These are phyloP conservation scores for Venturia canescens DNA, from an alignment of 1,140 invertebrate genomes.

Conservation along the genomic window DNA sequence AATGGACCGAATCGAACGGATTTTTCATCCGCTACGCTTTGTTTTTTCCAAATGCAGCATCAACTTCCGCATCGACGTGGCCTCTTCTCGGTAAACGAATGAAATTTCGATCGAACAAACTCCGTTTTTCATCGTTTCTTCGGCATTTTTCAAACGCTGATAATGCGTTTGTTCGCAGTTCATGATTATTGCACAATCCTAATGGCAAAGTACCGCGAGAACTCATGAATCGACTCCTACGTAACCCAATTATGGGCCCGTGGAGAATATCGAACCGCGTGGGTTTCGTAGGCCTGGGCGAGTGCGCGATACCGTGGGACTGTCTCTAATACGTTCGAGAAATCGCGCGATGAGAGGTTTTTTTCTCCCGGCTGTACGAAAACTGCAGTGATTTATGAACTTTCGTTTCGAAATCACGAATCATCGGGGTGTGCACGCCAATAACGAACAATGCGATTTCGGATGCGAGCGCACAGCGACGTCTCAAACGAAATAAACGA, in stretches of 20 bases:
- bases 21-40: too few relatives aligned
- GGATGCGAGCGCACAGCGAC: too few relatives aligned
- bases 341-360: too few relatives aligned
- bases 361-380: not conserved
- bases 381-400: not conserved
- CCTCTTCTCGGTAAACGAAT: too few relatives aligned
- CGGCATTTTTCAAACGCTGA: not conserved
- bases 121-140: too few relatives aligned
- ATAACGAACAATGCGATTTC: too few relatives aligned
- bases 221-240: conserved; percentile 17
- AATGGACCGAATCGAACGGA: too few relatives aligned
- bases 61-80: too few relatives aligned
- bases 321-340: not conserved
- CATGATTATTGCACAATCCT: not conserved
- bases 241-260: conserved; percentile 32
- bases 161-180: not conserved
- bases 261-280: conserved; percentile 16
- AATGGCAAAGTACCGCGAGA: not conserved
- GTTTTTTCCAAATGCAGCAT: too few relatives aligned
- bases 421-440: not conserved
- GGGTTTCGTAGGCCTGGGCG: not conserved
- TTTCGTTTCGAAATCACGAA: not conserved
- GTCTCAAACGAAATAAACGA: not conserved
- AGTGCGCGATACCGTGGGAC: conserved; percentile 6
- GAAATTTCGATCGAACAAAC: too few relatives aligned